Conservation (phyloP, 2,113 vertebrate genomes). For the Hirundichthys speculiger region DNA sequence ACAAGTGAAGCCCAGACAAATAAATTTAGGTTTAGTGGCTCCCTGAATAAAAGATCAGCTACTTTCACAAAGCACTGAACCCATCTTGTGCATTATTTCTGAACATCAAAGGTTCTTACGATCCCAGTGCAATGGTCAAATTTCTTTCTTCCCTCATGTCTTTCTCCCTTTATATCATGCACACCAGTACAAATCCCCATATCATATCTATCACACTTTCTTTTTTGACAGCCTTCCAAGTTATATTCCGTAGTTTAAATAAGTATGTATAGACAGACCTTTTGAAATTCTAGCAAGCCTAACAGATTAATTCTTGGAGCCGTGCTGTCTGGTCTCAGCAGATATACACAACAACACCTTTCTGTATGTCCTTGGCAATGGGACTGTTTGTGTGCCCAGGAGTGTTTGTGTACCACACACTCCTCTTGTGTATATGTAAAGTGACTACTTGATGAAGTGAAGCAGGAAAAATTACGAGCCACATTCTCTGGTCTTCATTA, state of each 20-base stretch:
- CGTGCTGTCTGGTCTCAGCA: constrained; percentile 42
- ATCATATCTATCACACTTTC: too few species aligned
- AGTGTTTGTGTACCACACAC: constrained; percentile 64
- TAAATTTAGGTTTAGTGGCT: constrained; percentile 1
- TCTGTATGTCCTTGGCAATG: constrained; percentile 47
- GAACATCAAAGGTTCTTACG: too few species aligned
- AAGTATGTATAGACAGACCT: constrained; percentile 21
- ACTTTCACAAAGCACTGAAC: too few species aligned
- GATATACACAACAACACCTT: constrained; percentile 66
- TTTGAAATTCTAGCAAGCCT: constrained; percentile 17
- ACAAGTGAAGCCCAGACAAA: constrained; percentile 18
- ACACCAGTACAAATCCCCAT: too few species aligned
- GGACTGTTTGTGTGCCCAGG: constrained; percentile 51
- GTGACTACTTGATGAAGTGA: constrained; percentile 51
- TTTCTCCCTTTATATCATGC: too few species aligned
- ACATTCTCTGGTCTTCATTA: constrained; percentile 33
- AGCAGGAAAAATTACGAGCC: constrained; percentile 52
- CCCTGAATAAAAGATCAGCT: too few species aligned
- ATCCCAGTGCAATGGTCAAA: too few species aligned
- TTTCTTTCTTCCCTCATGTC: too few species aligned
- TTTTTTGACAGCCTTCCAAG: not conserved
- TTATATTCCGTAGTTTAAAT: constrained; percentile 21
- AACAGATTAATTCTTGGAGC: constrained; percentile 45
- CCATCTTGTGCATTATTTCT: too few species aligned
- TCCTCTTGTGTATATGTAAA: constrained; percentile 45